A percentile compares a stretch with the other conserved stretches of the same genome.
These are phyloP conservation scores for Eubucco bourcierii DNA, from an alignment of 2,113 vertebrate species.

Conservation along the genomic window DNA sequence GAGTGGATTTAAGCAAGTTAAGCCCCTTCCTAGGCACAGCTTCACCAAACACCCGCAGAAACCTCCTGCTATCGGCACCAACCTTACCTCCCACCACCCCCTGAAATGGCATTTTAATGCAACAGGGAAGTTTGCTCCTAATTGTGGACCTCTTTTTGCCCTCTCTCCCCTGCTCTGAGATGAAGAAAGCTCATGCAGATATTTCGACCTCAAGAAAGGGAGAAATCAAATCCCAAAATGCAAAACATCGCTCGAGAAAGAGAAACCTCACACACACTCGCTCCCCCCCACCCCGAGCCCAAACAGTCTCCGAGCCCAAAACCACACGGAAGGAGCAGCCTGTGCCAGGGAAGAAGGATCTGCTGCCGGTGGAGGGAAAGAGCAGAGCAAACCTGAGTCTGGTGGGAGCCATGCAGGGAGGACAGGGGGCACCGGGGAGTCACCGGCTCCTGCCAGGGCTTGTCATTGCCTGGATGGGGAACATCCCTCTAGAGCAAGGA, in stretches of 20 bases:
- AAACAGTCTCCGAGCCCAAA: not conserved
- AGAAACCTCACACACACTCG: not conserved
- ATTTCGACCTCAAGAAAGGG: not conserved
- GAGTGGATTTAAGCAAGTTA: not conserved
- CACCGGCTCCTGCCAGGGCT: not conserved
- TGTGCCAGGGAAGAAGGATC: not conserved
- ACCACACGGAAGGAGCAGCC: not conserved
- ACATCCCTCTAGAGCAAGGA: not conserved
- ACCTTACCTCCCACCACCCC: not conserved
- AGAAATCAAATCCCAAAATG: not conserved
- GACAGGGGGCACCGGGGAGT: not conserved
- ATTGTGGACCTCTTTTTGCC: not conserved
- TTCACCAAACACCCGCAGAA: not conserved
- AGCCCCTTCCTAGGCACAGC: not conserved
- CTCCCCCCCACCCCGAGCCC: accelerated
- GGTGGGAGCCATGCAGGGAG: accelerated
- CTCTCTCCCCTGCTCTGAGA: not conserved
- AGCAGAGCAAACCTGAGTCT: not conserved
- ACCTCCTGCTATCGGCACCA: not conserved
- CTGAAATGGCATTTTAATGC: slow-evolving; percentile 2
- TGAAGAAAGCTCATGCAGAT: not conserved
- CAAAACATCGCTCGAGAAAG: not conserved
- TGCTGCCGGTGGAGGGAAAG: not conserved
- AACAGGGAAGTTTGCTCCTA: slow-evolving; percentile 25
- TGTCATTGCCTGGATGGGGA: not conserved